Conservation (phyloP, 2,113 vertebrate species). For the Mus spicilegus region DNA sequence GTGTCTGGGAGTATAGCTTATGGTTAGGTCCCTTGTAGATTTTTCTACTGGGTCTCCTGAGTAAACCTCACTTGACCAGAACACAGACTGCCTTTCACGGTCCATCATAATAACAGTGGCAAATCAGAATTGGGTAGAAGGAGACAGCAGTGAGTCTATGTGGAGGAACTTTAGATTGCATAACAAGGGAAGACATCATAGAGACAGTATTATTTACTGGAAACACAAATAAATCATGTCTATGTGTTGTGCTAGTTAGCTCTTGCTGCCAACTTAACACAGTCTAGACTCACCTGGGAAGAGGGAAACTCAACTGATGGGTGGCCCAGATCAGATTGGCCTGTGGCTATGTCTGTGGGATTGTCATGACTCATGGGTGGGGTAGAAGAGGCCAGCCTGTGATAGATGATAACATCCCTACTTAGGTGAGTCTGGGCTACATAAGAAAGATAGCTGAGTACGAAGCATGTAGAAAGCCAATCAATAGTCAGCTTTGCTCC, state of each 20-base stretch:
- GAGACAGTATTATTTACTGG: neutral
- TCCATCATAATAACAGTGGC: too few relatives aligned
- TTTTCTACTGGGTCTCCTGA: too few relatives aligned
- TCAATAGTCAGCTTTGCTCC: neutral
- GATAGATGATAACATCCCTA: neutral
- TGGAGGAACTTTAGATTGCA: neutral
- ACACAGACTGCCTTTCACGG: too few relatives aligned
- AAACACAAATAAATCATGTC: neutral
- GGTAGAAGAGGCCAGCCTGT: neutral
- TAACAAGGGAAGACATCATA: neutral
- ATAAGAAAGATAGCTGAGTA: neutral
- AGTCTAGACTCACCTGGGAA: neutral
- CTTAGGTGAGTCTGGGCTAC: neutral
- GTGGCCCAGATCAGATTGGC: neutral
- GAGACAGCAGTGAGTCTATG: rapidly evolving
- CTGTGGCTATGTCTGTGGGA: neutral
- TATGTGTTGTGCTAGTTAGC: neutral
- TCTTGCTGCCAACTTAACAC: neutral
- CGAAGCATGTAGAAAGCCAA: neutral
- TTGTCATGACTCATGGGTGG: neutral
- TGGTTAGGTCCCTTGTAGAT: too few relatives aligned
- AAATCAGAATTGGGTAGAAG: neutral
- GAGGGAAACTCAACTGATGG: neutral
- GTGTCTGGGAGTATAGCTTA: too few relatives aligned
- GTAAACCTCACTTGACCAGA: too few relatives aligned